Conservation (phyloP, 1,140 invertebrate species). For the Heliconius congener region DNA sequence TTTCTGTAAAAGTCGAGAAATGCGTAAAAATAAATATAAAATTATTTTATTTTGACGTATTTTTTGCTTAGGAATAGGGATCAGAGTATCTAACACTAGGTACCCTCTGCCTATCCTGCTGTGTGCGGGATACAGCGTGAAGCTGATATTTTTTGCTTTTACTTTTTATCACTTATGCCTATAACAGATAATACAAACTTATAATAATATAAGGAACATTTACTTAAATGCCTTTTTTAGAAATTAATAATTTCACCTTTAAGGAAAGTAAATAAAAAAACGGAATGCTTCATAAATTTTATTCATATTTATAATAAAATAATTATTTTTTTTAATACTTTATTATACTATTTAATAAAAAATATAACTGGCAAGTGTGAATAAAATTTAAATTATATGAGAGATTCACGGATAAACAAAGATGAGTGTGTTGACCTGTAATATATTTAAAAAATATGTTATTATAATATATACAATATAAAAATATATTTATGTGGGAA, state of each 20-base stretch:
- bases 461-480: background rate
- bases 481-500: background rate
- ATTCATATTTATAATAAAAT: slow-evolving; percentile 9
- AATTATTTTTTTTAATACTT: background rate
- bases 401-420: background rate
- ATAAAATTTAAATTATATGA: background rate
- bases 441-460: background rate
- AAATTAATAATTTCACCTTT: background rate
- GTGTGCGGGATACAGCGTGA: too few species aligned
- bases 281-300: background rate
- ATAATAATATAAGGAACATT: background rate
- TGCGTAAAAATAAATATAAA: too few species aligned
- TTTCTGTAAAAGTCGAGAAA: too few species aligned
- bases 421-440: background rate
- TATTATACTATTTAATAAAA: background rate
- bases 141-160: too few species aligned
- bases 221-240: background rate
- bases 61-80: too few species aligned
- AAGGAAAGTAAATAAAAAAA: slow-evolving; percentile 2
- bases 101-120: too few species aligned
- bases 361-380: background rate
- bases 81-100: too few species aligned
- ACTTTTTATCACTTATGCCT: too few species aligned
- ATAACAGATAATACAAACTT: background rate
- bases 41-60: too few species aligned